Evolutionary conservation across 1,140 invertebrate genomes (phyloP), one percentile per base, ranked within the genome.

Genomic region (Bombus picipes): DNA sequence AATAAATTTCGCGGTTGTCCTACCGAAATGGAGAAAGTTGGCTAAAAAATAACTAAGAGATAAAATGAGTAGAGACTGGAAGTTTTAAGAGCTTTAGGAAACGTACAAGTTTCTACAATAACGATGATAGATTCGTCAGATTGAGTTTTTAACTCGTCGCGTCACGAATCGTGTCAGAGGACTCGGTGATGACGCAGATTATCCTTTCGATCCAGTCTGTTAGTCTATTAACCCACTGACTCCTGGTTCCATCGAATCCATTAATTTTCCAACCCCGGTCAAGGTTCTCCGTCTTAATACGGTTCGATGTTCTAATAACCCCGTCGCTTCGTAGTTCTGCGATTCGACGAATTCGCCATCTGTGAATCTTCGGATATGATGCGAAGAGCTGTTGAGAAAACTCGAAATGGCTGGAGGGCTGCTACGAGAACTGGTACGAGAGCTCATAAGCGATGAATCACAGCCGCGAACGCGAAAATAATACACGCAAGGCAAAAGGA

Each of bases 211-310:
- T 22, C 66, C 1, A 37, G 3, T 68, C 34, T 10, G 22, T 53
- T 22, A 39, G 28, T 47, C 28, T 28, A 34, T n/a, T 75, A 72
- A 65, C 71, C 57, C 57, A 47, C 32, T 75, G 39, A 65, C 25
- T 39, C 68, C 37, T 39, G 32, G 28, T 82, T 22, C 57, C 47
- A 53, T 34, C n/a, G 39, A 41, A 37, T 74, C 71, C 81, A 82
- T 82, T 82, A 82, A 82, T 82, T 82, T 41, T 28, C 53, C 71
- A 71, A 37, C 68, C 25, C 34, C 41, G 18, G 37, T 32, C 9
- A 34, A 3, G 32, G 34, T 53, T 47, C 43, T 32, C 34, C 34
- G 25, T 62, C 70, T 15, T 59, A 82, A 70, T 70, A 34, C 41
- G 25, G 3, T 32, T 62, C n/a, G 43, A 25, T 28, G 57, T 47